phyloP scores from a whole-genome alignment of 2,113 vertebrate species.

The Caretta caretta region DNA sequence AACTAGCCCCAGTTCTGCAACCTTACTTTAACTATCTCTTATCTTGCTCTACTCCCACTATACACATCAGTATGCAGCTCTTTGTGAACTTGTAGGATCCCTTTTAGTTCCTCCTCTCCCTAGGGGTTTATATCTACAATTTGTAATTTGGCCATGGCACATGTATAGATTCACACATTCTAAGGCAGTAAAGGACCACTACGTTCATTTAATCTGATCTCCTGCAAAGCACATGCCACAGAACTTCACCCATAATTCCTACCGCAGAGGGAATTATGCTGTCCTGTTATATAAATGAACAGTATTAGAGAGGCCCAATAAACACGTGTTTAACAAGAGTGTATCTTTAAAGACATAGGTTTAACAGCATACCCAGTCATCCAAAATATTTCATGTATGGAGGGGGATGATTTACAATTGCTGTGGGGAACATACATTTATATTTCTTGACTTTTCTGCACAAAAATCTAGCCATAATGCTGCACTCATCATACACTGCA shows the following conservation, averaged over 20 bases:
- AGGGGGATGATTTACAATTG: not conserved
- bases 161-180: slow-evolving; percentile 13
- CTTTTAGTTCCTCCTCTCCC: slow-evolving; percentile 8
- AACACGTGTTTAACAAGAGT: not conserved
- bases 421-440: not conserved
- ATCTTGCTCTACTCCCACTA: not conserved
- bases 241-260: not conserved
- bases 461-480: not conserved
- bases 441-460: not conserved
- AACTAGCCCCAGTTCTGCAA: not conserved
- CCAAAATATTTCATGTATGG: not conserved
- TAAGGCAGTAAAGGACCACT: slow-evolving; percentile 22
- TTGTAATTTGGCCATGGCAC: not conserved
- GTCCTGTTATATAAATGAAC: not conserved
- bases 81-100: not conserved
- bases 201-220: slow-evolving; percentile 27
- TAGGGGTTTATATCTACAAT: not conserved
- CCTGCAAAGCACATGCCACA: not conserved
- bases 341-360: not conserved
- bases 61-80: not conserved
- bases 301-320: not conserved
- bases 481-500: not conserved
- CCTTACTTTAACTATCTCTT: not conserved
- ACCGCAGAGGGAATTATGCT: not conserved
- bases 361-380: not conserved